Evolutionary conservation across 1,140 invertebrate genomes (phyloP), one percentile per base, ranked within the genome.

Genomic region (Mamestra configurata): DNA sequence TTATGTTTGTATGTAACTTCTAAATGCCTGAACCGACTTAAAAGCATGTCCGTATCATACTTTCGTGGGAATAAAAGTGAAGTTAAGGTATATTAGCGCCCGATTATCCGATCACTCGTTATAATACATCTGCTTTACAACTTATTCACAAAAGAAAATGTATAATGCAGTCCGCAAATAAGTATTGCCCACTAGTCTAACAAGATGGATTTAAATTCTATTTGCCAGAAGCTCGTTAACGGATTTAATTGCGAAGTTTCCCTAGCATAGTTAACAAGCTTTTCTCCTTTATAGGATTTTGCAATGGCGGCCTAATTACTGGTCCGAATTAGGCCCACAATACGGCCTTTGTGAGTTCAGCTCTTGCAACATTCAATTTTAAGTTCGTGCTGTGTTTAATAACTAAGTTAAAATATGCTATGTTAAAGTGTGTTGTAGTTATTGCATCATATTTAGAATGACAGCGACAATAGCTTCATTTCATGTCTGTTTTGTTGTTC

Each of bases 221-320:
- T 57, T 79, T 79, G 31, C 22, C 8, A 27, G 22, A 31, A 37
- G 78, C 68, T 72, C 66, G 68, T 79, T 72, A 72, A 64, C 18
- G 46, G 78, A 46, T 79, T 72, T 71, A 79, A 72, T 79, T 53
- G 55, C 43, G 18, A 59, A 59, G 55, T 75, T 71, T 27, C 68
- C 11, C 22, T 77, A 20, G 71, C 43, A 64, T 66, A 59, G 46
- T 57, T 79, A 79, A 75, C 70, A 79, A 43, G 59, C 40, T 55
- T 53, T 73, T 55, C 18, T 20, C 68, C 37, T 79, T 55, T 64
- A 68, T 49, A 68, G 43, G 31, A 72, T 55, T 80, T 75, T 15
- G 46, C 71, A 18, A 22, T 71, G 77, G 13, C 51, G 40, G 40
- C 51, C 64, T 80, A 80, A 80, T 80, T 80, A 77, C 66, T 76